Conservation (phyloP, 2,113 vertebrate genomes). For the Otolemur garnettii region DNA sequence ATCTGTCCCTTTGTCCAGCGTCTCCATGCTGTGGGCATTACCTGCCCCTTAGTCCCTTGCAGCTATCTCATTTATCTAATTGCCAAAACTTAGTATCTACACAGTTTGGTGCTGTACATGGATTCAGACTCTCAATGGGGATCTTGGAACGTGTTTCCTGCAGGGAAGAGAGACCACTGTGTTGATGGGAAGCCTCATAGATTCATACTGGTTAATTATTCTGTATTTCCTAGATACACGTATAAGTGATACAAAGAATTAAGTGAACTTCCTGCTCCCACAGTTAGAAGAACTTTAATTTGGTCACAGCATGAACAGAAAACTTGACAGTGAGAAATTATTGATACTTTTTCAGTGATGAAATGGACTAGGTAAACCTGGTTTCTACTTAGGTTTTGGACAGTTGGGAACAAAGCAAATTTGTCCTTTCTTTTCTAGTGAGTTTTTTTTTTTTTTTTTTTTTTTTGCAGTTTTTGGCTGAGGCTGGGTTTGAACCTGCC, state of each 20-base stretch:
- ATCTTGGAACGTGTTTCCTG: background rate
- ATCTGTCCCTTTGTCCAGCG: background rate
- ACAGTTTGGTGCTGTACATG: background rate
- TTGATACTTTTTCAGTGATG: background rate
- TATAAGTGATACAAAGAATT: background rate
- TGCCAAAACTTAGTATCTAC: background rate
- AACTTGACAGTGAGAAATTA: background rate
- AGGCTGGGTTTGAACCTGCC: no score
- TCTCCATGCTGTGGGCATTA: background rate
- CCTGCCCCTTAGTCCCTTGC: background rate
- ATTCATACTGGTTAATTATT: conserved; percentile 3
- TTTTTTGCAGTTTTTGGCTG: no score
- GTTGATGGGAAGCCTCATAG: background rate
- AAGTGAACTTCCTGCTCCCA: background rate
- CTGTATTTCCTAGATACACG: background rate
- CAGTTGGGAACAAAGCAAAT: background rate
- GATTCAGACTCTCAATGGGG: background rate
- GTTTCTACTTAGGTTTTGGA: background rate
- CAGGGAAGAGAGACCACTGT: background rate
- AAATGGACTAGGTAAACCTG: background rate
- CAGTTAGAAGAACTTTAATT: conserved; percentile 13
- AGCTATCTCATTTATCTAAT: background rate
- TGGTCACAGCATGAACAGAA: background rate
- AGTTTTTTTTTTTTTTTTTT: background rate
- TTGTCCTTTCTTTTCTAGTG: background rate